Base-by-base conservation (phyloP, 2,113 vertebrate species). In the Furnarius figulus region DNA sequence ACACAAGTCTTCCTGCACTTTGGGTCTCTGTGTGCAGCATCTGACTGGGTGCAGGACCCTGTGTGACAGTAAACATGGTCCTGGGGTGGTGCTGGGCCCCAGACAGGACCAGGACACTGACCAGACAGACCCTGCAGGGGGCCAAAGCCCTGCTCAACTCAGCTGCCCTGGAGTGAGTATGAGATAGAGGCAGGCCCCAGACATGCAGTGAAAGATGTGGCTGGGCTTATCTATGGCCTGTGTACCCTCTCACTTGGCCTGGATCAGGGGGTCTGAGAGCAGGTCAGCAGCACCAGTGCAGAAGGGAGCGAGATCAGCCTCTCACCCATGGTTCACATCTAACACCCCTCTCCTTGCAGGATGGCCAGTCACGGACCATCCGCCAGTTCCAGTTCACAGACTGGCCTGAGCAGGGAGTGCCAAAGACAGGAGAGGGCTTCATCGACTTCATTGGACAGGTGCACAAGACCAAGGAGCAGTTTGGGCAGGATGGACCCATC, bases 391-490 rank as follows among this genome's bases (percentile, higher is more conserved):
- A 99, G 98, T 99, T 99, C 97, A 99, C 98, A 33, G 99, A 99
- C 96, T 99, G 99, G 99, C 99, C 99, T 15, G 99, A 99, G 87
- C 99, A 99, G 95, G 99, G 99, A 24, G 99, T 99, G 95, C 99
- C 99, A 96, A 99, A 99, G 98, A 99, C 99, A 0, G 99, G 99
- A 9, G 99, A 99, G 97, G 99, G 99, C 91, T 99, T 99, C 97
- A 99, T 99, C 1, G 99, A 99, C 95, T 99, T 99, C 97, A 99
- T 99, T 5, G 99, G 99, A 40, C 99, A 99, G 92, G 99, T 99
- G 89, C 99, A 99, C 97, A 99, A 99, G 98, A 99, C 99, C 84
- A 99, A 99, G 98, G 99, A 99, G 95, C 99, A 99, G 96, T 99
- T 99, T 0, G 99, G 99, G 56, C 99, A 99, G 97, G 99, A 99